These are phyloP conservation scores for Pterobdella sp. DNA, from an alignment of 2,888 invertebrate genomes.

Conservation along the genomic window DNA sequence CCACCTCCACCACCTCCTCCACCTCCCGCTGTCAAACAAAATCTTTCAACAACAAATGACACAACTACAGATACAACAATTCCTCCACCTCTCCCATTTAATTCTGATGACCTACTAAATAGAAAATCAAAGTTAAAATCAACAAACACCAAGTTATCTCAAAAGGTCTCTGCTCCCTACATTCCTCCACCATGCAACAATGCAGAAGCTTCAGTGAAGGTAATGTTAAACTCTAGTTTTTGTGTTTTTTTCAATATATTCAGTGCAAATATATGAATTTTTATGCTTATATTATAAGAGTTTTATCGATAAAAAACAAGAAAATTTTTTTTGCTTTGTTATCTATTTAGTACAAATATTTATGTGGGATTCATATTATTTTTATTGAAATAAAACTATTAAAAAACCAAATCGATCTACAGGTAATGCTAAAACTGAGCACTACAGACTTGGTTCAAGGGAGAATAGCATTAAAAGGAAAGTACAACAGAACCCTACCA, in stretches of 20 bases:
- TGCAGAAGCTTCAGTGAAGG: not conserved
- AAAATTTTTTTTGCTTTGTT: too few relatives aligned
- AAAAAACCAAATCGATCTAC: too few relatives aligned
- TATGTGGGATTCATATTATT: too few relatives aligned
- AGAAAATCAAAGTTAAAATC: not conserved
- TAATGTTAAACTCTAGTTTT: not conserved
- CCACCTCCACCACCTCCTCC: slow-evolving; percentile 21
- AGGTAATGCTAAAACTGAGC: not conserved
- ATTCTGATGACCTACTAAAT: not conserved
- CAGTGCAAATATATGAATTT: not conserved
- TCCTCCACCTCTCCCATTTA: not conserved
- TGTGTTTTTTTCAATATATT: not conserved
- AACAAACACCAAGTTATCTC: not conserved
- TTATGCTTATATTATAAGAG: too few relatives aligned
- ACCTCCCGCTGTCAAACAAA: not conserved
- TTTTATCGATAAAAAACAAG: too few relatives aligned
- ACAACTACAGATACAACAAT: not conserved
- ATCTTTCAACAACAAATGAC: not conserved
- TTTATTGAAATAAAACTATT: not conserved
- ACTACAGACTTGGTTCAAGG: slow-evolving; percentile 14
- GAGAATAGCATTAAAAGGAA: slow-evolving; percentile 12
- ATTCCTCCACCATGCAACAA: not conserved
- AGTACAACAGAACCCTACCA: slow-evolving; percentile 8
- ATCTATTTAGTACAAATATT: too few relatives aligned
- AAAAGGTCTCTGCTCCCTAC: not conserved